phyloP scores from a whole-genome alignment of 2,113 vertebrate genomes.

The Solenodon paradoxus region DNA sequence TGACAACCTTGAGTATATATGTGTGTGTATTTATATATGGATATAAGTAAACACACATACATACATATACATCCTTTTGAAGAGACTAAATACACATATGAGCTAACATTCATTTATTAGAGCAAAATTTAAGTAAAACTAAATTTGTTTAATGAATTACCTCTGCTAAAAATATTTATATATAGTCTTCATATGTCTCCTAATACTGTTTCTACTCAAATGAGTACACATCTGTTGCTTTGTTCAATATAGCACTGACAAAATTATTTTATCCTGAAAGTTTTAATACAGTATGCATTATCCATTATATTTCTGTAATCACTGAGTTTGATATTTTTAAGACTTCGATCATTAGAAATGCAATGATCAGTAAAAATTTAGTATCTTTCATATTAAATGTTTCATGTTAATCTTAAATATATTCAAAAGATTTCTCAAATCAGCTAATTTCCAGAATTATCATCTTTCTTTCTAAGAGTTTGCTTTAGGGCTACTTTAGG shows the following conservation, averaged over 20 bases:
- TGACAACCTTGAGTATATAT: not conserved
- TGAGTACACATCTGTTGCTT: not conserved
- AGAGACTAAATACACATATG: not conserved
- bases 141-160: not conserved
- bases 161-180: not conserved
- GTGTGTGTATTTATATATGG: fast-evolving
- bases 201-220: not conserved
- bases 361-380: not conserved
- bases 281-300: not conserved
- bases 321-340: not conserved
- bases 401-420: not conserved
- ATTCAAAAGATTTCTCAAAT: not conserved
- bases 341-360: not conserved
- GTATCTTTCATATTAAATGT: not conserved
- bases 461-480: not conserved
- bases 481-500: not conserved
- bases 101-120: not conserved
- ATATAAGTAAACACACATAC: fast-evolving
- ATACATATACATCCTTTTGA: not conserved
- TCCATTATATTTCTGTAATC: too few species aligned
- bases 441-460: not conserved
- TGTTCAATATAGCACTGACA: fast-evolving
- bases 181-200: not conserved
- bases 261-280: not conserved
- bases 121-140: not conserved